A percentile compares a stretch with the other conserved stretches of the same genome.
Evolutionary conservation across 2,888 invertebrate genomes (phyloP).

Genomic region (Dilophus febrilis): DNA sequence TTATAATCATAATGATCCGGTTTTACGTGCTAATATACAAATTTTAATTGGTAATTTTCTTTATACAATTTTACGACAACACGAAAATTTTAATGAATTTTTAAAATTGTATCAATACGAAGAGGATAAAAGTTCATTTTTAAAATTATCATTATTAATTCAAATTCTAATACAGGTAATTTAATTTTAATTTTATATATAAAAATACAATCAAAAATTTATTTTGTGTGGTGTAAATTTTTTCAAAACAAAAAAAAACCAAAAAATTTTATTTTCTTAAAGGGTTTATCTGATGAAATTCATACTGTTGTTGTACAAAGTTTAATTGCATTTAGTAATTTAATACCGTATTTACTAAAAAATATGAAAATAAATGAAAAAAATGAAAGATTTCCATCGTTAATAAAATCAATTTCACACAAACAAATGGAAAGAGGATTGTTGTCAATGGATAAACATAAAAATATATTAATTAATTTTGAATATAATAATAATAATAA

Average conservation of each 20-base stretch:
- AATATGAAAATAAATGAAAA: too few relatives aligned
- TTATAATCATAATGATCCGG: constrained; percentile 27
- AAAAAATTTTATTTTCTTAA: constrained; percentile 2
- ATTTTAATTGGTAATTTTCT: constrained; percentile 27
- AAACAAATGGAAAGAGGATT: too few relatives aligned
- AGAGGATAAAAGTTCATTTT: not conserved
- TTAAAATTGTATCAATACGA: constrained; percentile 1
- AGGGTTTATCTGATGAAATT: constrained; percentile 30
- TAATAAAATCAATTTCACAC: too few relatives aligned
- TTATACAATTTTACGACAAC: constrained; percentile 1
- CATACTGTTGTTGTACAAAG: constrained; percentile 32
- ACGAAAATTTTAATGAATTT: constrained; percentile 4
- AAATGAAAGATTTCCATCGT: not conserved
- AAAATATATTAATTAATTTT: too few relatives aligned
- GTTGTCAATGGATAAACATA: too few relatives aligned
- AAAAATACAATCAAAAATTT: not conserved
- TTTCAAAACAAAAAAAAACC: not conserved
- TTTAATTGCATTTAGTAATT: constrained; percentile 28
- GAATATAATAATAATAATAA: too few relatives aligned
- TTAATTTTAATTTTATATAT: too few relatives aligned
- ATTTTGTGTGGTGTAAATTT: not conserved
- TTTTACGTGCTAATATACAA: constrained; percentile 27
- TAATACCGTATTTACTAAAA: constrained; percentile 22
- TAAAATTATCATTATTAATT: constrained; percentile 7
- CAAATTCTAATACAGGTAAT: constrained; percentile 6